These are phyloP conservation scores for Dinomys branickii DNA, from an alignment of 2,113 vertebrate species.

Conservation along the genomic window DNA sequence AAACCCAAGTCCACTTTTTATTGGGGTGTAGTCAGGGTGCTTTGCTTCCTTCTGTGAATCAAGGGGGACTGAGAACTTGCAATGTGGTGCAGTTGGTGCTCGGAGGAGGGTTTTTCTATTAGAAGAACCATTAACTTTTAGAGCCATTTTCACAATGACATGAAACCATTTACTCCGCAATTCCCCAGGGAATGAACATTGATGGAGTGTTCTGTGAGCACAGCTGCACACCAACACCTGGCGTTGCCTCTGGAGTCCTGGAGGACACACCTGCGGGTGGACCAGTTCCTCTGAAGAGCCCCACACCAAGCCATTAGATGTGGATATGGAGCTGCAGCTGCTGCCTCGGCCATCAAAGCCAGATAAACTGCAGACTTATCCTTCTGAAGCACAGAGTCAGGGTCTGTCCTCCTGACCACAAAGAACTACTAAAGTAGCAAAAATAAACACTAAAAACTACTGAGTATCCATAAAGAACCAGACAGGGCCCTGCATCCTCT, in stretches of 20 bases:
- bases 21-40: no score
- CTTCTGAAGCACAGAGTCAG: background rate
- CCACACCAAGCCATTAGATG: background rate
- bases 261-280: constrained; percentile 20
- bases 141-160: constrained; percentile 54
- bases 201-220: background rate
- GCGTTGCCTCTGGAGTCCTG: constrained; percentile 23
- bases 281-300: background rate
- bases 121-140: constrained; percentile 67
- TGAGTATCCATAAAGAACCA: background rate
- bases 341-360: background rate
- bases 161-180: constrained; percentile 65
- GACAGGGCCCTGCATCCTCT: fast-evolving
- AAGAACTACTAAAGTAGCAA: background rate
- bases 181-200: constrained; percentile 18
- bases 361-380: background rate
- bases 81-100: background rate
- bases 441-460: background rate
- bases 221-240: constrained; percentile 58
- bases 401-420: background rate
- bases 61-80: background rate
- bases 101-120: background rate
- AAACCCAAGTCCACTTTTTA: background rate
- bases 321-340: background rate
- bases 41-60: background rate